phyloP scores from a whole-genome alignment of 2,113 vertebrate species.

The Rissa tridactyla region DNA sequence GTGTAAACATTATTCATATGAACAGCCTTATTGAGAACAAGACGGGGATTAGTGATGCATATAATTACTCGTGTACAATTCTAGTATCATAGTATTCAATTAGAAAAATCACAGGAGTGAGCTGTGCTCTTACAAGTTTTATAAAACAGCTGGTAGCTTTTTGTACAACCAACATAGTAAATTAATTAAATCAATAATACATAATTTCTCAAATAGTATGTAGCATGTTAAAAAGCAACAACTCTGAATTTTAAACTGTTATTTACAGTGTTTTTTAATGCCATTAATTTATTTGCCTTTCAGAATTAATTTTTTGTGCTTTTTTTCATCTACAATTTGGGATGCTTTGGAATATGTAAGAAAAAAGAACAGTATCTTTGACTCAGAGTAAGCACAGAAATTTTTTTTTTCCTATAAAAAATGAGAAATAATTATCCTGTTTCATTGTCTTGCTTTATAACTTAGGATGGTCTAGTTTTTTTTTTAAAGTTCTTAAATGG shows the following conservation, averaged over 20 bases:
- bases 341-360: neutral
- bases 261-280: neutral
- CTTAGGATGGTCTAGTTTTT: neutral
- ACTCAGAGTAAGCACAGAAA: rapidly evolving
- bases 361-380: neutral
- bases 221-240: neutral
- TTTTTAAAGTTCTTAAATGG: neutral
- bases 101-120: neutral
- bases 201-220: neutral
- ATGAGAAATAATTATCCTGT: neutral
- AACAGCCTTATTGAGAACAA: neutral
- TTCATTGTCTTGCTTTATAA: neutral
- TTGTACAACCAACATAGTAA: neutral
- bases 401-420: neutral
- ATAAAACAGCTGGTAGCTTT: neutral
- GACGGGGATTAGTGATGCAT: neutral
- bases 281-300: neutral
- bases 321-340: neutral
- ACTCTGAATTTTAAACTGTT: neutral
- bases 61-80: neutral
- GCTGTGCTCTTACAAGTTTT: neutral
- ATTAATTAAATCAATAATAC: neutral
- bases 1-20: neutral
- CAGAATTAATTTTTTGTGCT: neutral
- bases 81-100: neutral